These are phyloP conservation scores for Lepidocyrtoides sp. DNA, from an alignment of 2,888 invertebrate species.

Conservation along the genomic window DNA sequence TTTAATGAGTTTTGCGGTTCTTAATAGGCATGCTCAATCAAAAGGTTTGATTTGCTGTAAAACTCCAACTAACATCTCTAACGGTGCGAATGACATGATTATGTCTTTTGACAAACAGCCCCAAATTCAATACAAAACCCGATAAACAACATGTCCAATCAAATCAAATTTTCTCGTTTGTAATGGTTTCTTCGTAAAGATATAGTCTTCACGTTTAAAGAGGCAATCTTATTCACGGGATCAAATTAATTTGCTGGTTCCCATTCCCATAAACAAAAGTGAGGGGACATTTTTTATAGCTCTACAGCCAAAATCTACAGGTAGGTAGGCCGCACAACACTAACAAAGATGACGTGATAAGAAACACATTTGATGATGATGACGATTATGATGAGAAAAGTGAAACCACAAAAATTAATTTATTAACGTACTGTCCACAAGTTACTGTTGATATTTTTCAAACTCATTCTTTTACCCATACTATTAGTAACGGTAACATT, in stretches of 20 bases:
- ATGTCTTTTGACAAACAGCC: not conserved
- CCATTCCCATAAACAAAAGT: not conserved
- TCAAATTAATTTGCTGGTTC: not conserved
- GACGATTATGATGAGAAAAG: conserved; percentile 15
- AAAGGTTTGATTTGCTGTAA: too few relatives aligned
- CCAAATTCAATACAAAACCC: not conserved
- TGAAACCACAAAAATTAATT: conserved; percentile 23
- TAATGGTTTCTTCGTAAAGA: not conserved
- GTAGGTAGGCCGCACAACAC: too few relatives aligned
- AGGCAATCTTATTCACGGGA: too few relatives aligned
- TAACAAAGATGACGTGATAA: too few relatives aligned
- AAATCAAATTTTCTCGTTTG: not conserved
- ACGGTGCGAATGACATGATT: too few relatives aligned
- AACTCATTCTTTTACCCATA: not conserved
- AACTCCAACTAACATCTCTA: too few relatives aligned
- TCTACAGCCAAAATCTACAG: too few relatives aligned
- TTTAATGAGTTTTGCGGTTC: too few relatives aligned
- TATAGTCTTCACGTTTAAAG: too few relatives aligned
- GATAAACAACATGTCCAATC: not conserved
- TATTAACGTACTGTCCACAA: not conserved
- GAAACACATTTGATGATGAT: too few relatives aligned
- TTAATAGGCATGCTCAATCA: too few relatives aligned
- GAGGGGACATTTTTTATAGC: too few relatives aligned
- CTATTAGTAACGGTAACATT: not conserved
- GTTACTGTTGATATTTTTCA: not conserved